Base-by-base conservation (phyloP, 1,140 invertebrate species). In the Ditylenchus dipsaci region DNA sequence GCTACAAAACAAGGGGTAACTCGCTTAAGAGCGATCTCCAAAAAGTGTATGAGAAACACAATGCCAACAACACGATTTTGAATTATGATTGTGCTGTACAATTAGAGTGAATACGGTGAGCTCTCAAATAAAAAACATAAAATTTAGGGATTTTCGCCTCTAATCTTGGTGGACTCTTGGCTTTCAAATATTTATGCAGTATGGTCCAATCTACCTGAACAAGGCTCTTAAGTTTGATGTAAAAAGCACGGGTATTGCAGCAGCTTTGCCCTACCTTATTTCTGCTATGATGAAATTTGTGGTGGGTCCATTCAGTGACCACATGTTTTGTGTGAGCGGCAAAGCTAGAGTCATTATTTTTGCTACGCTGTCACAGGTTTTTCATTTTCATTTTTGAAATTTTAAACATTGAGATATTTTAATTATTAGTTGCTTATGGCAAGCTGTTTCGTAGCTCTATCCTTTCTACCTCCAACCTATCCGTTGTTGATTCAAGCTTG, bases 201-300 rank as follows among this genome's bases (percentile, higher is more conserved):
- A 78, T 47, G 77, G 77, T 15, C 77, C 77, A 30, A 79, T 71
- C 23, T 79, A 79, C 68, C 56, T 79, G 43, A 80, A 80, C 38
- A 81, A 79, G 43, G 79, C 77, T 42, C n/a, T 67, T 17, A 61
- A 61, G n/a, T 61, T 61, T 30, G 29, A 61, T 29, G 29, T 61
- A 3, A 30, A 61, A 27, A 30, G 38, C 59, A 79, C 77, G 9
- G 77, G 78, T 5, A 67, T 74, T 17, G 79, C 76, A n/a, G 70
- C 79, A 9, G 78, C 77, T 9, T 29, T 81, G 23, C 77, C 77
- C 1, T 78, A 76, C 57, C 19, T 79, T n/a, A 57, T 75, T 8
- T 68, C 79, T 0, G 56, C 69, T 13, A 42, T 76, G 13, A 62
- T 75, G 15, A 79, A 79, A 68, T 63, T 80, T 27, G 61, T 81